These are phyloP conservation scores for Euspilapteryx auroguttella DNA, from an alignment of 2,888 invertebrate species.

Conservation along the genomic window DNA sequence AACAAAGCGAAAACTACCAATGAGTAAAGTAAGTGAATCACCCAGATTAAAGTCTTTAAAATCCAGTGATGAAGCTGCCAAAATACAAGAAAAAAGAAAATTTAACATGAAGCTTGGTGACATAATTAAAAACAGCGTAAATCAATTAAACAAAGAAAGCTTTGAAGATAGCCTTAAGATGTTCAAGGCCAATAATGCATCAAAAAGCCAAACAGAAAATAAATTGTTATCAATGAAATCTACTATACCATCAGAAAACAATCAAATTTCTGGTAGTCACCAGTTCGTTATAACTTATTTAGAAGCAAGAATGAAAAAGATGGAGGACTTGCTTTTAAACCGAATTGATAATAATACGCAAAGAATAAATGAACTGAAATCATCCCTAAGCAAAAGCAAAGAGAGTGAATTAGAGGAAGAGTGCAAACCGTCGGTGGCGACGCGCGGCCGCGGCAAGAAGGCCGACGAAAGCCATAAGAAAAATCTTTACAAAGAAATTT, in stretches of 20 bases:
- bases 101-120: conserved; percentile 45
- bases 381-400: conserved; percentile 10
- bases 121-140: conserved; percentile 30
- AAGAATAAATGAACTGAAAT: conserved; percentile 27
- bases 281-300: too few species aligned
- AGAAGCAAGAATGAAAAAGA: conserved; percentile 30
- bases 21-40: not conserved
- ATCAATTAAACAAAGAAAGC: conserved; percentile 18
- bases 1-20: not conserved
- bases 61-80: conserved; percentile 23
- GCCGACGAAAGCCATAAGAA: conserved; percentile 23
- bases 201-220: too few species aligned
- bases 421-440: not conserved
- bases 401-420: too few species aligned
- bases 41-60: not conserved
- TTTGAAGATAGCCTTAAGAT: too few species aligned
- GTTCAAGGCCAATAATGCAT: too few species aligned
- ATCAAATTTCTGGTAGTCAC: too few species aligned
- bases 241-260: too few species aligned
- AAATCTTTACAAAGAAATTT: conserved; percentile 33
- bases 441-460: too few species aligned
- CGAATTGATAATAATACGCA: conserved; percentile 40
- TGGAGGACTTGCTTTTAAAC: conserved; percentile 29
- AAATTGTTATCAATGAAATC: too few species aligned
- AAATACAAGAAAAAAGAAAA: conserved; percentile 36